Evolutionary conservation across 1,140 invertebrate species (phyloP).

Genomic region (Pachypsylla venusta): DNA sequence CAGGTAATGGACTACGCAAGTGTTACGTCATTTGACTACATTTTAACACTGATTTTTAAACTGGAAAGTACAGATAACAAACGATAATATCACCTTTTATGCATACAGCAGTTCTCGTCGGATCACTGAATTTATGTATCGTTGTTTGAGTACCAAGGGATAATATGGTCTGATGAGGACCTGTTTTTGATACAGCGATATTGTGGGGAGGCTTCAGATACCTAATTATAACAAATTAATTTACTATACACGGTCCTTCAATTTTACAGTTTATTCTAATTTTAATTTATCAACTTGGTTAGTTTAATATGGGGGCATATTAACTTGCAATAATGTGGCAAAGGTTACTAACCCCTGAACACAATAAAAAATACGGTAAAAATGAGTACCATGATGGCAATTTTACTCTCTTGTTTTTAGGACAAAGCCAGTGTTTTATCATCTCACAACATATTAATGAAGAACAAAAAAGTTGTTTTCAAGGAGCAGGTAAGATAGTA

Average conservation of each 20-base stretch:
- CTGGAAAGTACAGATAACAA: neutral
- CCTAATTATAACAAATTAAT: neutral
- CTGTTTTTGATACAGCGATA: no score
- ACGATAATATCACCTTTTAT: no score
- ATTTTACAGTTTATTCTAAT: neutral
- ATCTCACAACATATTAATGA: neutral
- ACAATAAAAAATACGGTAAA: neutral
- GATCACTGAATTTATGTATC: no score
- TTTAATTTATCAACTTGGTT: neutral
- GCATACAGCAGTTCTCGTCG: no score
- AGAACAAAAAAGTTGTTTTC: neutral
- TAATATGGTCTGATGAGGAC: neutral
- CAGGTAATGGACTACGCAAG: neutral
- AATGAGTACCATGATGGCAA: no score
- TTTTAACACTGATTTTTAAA: neutral
- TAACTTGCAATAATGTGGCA: no score
- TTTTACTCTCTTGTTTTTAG: neutral
- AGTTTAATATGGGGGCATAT: no score
- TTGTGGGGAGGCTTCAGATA: no score
- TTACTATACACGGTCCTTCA: neutral
- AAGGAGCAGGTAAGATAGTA: neutral
- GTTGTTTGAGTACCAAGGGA: neutral
- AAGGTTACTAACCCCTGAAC: neutral
- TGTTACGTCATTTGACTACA: neutral
- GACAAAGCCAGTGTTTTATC: neutral